Conservation (phyloP, 2,888 invertebrate genomes). For the Drosophila eohydei region DNA sequence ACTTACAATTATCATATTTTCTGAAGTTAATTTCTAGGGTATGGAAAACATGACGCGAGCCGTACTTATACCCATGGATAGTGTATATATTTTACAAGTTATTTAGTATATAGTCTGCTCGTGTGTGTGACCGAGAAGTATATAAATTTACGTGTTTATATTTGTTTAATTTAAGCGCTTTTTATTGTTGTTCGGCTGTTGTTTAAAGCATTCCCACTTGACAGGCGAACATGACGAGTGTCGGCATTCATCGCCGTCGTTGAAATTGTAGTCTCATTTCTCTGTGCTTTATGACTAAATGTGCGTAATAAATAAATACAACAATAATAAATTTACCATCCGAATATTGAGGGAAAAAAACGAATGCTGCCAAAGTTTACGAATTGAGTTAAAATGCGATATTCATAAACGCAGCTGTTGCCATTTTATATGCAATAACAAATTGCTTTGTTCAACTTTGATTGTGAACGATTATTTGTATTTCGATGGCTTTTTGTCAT, state of each 20-base stretch:
- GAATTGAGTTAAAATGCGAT: conserved; percentile 55
- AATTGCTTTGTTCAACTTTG: conserved; percentile 54
- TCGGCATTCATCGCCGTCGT: conserved; percentile 27
- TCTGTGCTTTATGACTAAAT: conserved; percentile 73
- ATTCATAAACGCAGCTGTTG: conserved; percentile 70
- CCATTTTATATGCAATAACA: conserved; percentile 64
- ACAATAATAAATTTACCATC: conserved; percentile 60
- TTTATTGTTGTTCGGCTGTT: conserved; percentile 33
- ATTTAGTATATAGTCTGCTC: neutral
- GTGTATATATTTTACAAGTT: neutral
- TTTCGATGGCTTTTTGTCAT: conserved; percentile 68
- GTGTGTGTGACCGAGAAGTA: conserved; percentile 13
- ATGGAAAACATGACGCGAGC: neutral
- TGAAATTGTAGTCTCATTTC: conserved; percentile 52
- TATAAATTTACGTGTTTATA: conserved; percentile 38
- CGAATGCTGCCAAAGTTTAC: conserved; percentile 64
- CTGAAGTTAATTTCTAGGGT: conserved; percentile 2
- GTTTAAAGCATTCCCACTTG: conserved; percentile 45
- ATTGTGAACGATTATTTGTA: conserved; percentile 68
- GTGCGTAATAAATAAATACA: conserved; percentile 68
- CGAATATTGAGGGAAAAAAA: conserved; percentile 49
- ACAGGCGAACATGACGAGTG: conserved; percentile 68
- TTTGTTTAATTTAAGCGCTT: conserved; percentile 47
- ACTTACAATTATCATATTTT: neutral
- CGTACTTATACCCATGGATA: neutral